These are phyloP conservation scores for Protomyctophum bolini DNA, from an alignment of 2,113 vertebrate genomes.

Conservation along the genomic window DNA sequence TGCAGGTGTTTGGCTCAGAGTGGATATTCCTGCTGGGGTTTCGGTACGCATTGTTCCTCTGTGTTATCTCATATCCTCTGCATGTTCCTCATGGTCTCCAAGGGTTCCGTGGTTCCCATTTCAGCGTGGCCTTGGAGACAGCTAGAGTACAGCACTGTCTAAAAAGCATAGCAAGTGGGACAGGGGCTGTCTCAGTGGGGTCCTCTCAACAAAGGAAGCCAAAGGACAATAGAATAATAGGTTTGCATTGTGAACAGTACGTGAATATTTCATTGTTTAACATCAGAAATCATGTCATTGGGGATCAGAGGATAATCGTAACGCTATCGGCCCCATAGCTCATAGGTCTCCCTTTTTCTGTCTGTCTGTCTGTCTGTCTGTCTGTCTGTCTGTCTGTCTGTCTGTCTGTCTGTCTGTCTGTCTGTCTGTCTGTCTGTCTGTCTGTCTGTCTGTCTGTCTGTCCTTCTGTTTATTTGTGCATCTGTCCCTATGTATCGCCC, in stretches of 20 bases:
- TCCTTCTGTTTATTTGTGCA: too few species aligned
- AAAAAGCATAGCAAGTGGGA: constrained; percentile 56
- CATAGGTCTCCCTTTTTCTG: background rate
- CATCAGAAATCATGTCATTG: constrained; percentile 3
- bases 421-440: constrained; percentile 27
- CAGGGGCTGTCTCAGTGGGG: constrained; percentile 35
- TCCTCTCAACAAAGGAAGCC: constrained; percentile 30
- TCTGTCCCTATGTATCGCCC: too few species aligned
- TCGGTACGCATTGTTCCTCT: constrained; percentile 55
- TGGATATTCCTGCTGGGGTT: constrained; percentile 48
- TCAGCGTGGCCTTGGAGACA: constrained; percentile 56
- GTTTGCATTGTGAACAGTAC: constrained; percentile 30
- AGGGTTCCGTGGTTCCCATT: constrained; percentile 45
- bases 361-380: background rate
- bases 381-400: background rate
- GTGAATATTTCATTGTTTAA: constrained; percentile 51
- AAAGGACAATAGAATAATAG: constrained; percentile 48
- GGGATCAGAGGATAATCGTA: background rate
- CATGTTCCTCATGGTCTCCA: constrained; percentile 40
- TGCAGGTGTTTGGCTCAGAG: constrained; percentile 43
- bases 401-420: constrained; percentile 12
- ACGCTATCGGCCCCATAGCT: too few species aligned
- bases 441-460: constrained; percentile 1
- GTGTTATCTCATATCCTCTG: constrained; percentile 52
- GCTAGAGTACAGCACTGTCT: constrained; percentile 14